Percentiles rank a stretch among this genome's conserved stretches.
Evolutionary conservation across 2,888 invertebrate genomes (phyloP).

Genomic region (Clitarchus hookeri): DNA sequence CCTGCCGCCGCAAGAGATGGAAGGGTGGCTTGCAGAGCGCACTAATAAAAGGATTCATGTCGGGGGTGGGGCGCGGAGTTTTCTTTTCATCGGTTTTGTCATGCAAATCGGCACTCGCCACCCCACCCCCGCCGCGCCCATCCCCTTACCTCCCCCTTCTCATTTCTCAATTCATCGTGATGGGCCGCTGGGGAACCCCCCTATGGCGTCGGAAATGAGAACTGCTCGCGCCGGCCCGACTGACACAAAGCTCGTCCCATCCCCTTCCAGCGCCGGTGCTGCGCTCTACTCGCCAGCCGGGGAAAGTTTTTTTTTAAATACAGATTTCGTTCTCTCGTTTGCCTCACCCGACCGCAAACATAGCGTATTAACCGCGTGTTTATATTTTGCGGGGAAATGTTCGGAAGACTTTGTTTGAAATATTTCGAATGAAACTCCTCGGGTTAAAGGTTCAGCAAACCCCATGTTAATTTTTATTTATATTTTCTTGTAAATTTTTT

Average conservation of each 20-base stretch:
- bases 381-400: neutral
- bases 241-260: neutral
- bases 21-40: neutral
- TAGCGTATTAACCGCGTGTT: neutral
- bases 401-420: neutral
- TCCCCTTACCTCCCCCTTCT: neutral
- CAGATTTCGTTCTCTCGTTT: neutral
- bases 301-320: neutral
- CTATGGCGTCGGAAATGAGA: conserved; percentile 2
- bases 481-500: no score
- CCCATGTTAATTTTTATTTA: no score
- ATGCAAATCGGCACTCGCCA: conserved; percentile 6
- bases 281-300: neutral
- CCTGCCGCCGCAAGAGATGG: neutral
- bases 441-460: no score
- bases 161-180: conserved; percentile 11
- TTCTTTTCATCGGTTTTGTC: conserved; percentile 9
- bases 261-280: neutral
- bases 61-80: neutral
- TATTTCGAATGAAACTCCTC: neutral
- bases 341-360: neutral
- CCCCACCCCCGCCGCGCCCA: neutral
- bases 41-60: neutral
- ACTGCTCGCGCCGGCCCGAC: neutral
- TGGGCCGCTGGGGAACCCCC: neutral